A percentile compares a stretch with the other conserved stretches of the same genome.
Evolutionary conservation across 2,113 vertebrate species (phyloP).

Genomic region (Clupea harengus): DNA sequence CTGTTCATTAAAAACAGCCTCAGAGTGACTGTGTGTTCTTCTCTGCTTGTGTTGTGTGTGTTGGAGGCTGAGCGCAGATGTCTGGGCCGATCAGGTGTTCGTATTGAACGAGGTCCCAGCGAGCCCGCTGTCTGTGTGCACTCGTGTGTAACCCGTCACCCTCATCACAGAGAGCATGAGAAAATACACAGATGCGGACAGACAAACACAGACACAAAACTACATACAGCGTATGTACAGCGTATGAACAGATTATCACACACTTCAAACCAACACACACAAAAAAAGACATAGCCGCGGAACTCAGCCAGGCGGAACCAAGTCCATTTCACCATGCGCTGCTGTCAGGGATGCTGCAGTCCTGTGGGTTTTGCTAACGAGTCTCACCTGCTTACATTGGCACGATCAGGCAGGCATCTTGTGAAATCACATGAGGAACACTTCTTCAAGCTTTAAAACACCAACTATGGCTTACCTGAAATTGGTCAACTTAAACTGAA

Average conservation of each 20-base stretch:
- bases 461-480: not conserved
- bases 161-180: not conserved
- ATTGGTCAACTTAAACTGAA: no score
- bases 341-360: not conserved
- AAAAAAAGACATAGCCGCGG: not conserved
- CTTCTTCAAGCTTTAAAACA: not conserved
- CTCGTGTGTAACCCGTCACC: not conserved
- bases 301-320: not conserved
- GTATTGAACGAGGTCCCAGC: not conserved
- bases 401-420: not conserved
- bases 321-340: no score
- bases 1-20: not conserved
- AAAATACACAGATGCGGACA: conserved; percentile 3
- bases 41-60: not conserved
- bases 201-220: not conserved
- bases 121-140: not conserved
- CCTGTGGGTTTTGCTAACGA: not conserved
- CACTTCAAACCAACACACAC: not conserved
- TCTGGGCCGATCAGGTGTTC: not conserved
- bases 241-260: not conserved
- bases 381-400: not conserved
- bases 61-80: not conserved
- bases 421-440: not conserved
- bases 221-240: not conserved
- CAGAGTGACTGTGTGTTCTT: not conserved